These are phyloP conservation scores for Globodera ellingtonae DNA, from an alignment of 1,140 invertebrate species.

Conservation along the genomic window DNA sequence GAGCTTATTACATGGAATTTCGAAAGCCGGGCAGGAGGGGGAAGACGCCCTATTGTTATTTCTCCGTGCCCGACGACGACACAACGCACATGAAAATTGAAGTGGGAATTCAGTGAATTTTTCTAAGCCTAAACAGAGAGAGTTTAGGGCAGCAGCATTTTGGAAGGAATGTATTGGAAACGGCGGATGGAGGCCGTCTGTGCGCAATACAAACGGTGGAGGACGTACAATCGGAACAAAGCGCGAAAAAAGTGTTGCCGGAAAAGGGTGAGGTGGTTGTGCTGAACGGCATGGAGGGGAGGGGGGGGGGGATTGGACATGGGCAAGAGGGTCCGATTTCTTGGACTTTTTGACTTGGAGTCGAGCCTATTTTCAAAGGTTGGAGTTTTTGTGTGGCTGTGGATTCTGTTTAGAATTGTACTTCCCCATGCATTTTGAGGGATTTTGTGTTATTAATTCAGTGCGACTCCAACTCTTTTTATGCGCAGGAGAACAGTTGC, in stretches of 20 bases:
- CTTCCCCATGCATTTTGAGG: too few species aligned
- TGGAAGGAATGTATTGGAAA: conserved; percentile 99
- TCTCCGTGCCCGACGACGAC: conserved; percentile 64
- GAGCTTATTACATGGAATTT: conserved; percentile 99
- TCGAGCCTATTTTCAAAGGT: too few species aligned
- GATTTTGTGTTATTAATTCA: conserved; percentile 3
- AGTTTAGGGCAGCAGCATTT: conserved; percentile 73
- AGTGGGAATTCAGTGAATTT: conserved; percentile 41
- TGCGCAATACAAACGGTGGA: conserved; percentile 99
- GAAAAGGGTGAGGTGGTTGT: conserved; percentile 42
- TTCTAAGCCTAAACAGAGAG: conserved; percentile 66
- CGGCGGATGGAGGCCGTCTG: conserved; percentile 90
- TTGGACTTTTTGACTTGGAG: too few species aligned
- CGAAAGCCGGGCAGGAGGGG: conserved; percentile 55
- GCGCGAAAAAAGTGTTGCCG: conserved; percentile 48
- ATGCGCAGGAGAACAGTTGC: conserved; percentile 49
- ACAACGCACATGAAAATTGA: conserved; percentile 64
- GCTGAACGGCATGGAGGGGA: neutral
- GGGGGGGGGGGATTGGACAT: neutral
- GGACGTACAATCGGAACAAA: conserved; percentile 66
- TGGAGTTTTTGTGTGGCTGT: too few species aligned
- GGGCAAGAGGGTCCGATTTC: too few species aligned
- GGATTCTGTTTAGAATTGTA: too few species aligned
- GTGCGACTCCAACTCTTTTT: neutral
- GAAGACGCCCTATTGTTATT: conserved; percentile 64